These are phyloP conservation scores for Tragelaphus buxtoni DNA, from an alignment of 2,113 vertebrate species.

Conservation along the genomic window DNA sequence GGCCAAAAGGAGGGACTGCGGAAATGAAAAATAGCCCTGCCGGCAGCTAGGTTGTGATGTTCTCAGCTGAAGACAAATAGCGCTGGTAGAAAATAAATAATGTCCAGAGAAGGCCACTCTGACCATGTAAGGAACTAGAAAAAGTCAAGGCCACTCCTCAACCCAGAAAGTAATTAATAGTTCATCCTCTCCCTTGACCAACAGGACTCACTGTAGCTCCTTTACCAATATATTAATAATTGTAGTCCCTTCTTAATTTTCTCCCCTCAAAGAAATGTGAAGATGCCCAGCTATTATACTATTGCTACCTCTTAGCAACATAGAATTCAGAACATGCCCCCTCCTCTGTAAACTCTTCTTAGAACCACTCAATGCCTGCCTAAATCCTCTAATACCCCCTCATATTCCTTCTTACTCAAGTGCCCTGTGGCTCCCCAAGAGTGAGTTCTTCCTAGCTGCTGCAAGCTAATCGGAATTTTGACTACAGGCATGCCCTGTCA, in stretches of 20 bases:
- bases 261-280: background rate
- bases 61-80: background rate
- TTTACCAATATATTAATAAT: background rate
- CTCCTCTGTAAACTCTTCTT: background rate
- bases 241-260: background rate
- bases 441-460: background rate
- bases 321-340: background rate
- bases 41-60: background rate
- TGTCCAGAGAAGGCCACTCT: background rate
- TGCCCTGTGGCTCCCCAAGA: background rate
- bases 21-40: background rate
- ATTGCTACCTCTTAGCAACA: background rate
- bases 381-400: background rate
- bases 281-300: background rate
- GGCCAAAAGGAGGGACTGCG: background rate
- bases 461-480: background rate
- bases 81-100: background rate
- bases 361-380: background rate
- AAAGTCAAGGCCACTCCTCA: slow-evolving; percentile 7
- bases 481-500: background rate
- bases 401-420: background rate
- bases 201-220: background rate
- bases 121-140: background rate
- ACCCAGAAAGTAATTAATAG: background rate
- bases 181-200: background rate